These are phyloP conservation scores for Oryzias melastigma DNA, from an alignment of 2,113 vertebrate species.

Conservation along the genomic window DNA sequence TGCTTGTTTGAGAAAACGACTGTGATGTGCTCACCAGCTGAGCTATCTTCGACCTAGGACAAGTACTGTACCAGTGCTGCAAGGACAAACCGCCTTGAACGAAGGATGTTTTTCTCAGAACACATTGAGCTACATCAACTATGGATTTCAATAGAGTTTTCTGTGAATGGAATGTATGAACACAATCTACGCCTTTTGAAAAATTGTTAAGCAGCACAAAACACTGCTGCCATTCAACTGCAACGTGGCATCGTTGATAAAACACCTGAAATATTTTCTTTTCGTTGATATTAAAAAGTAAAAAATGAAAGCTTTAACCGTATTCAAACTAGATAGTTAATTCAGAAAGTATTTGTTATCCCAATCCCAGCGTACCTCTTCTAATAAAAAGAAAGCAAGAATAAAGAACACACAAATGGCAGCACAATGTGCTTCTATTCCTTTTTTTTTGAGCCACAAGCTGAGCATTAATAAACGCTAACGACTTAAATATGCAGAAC, in stretches of 20 bases:
- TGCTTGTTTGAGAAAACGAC: not conserved
- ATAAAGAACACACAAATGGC: not conserved
- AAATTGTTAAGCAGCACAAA: too few relatives aligned
- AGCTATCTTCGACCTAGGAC: not conserved
- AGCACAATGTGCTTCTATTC: not conserved
- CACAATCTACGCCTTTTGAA: too few relatives aligned
- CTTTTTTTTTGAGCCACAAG: constrained; percentile 8
- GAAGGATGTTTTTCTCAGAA: not conserved
- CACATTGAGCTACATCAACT: too few relatives aligned
- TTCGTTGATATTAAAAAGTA: too few relatives aligned
- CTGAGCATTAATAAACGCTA: constrained; percentile 11
- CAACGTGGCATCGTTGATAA: too few relatives aligned
- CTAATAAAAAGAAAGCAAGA: not conserved
- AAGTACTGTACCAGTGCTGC: not conserved
- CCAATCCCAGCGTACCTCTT: not conserved
- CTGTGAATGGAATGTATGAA: too few relatives aligned
- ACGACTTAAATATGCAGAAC: constrained; percentile 5
- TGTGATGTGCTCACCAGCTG: not conserved
- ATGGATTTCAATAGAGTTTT: too few relatives aligned
- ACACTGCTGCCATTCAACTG: too few relatives aligned
- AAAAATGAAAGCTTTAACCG: too few relatives aligned
- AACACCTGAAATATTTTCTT: too few relatives aligned
- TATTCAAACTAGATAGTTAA: too few relatives aligned
- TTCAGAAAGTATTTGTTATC: not conserved
- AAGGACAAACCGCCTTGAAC: not conserved